Evolutionary conservation across 2,888 invertebrate genomes (phyloP).

Genomic region (Tipula lateralis): DNA sequence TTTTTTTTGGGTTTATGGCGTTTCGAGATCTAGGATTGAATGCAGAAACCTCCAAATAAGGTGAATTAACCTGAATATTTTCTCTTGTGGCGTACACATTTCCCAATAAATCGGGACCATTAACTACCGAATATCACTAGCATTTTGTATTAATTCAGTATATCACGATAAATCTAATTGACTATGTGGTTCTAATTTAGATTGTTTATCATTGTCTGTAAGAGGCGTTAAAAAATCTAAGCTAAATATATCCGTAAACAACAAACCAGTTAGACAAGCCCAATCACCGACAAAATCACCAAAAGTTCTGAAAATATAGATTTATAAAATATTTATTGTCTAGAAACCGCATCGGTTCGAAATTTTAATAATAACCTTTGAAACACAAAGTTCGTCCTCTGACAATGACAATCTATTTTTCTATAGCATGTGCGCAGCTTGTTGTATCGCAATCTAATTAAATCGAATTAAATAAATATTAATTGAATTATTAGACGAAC

Average conservation of each 20-base stretch:
- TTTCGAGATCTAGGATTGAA: slow-evolving; percentile 75
- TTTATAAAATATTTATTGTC: slow-evolving; percentile 29
- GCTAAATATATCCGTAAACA: slow-evolving; percentile 81
- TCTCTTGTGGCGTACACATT: slow-evolving; percentile 74
- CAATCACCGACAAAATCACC: slow-evolving; percentile 77
- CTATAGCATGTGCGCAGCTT: slow-evolving; percentile 71
- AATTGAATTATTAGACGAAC: neutral
- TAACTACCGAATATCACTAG: slow-evolving; percentile 54
- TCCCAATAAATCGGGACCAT: slow-evolving; percentile 69
- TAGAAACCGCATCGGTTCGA: neutral
- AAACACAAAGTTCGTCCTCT: slow-evolving; percentile 55
- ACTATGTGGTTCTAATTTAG: slow-evolving; percentile 70
- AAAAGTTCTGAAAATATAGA: slow-evolving; percentile 58
- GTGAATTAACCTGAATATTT: slow-evolving; percentile 76
- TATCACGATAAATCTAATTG: slow-evolving; percentile 67
- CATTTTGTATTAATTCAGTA: slow-evolving; percentile 65
- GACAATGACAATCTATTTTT: slow-evolving; percentile 61
- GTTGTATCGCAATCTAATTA: slow-evolving; percentile 63
- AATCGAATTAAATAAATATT: slow-evolving; percentile 30
- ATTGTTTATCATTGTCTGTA: slow-evolving; percentile 73
- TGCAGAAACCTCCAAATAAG: slow-evolving; percentile 74
- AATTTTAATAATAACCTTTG: slow-evolving; percentile 46
- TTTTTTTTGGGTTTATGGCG: slow-evolving; percentile 56
- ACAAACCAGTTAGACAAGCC: slow-evolving; percentile 81
- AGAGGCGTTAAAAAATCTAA: slow-evolving; percentile 74